Conservation (phyloP, 2,113 vertebrate species). For the Danio rerio region DNA sequence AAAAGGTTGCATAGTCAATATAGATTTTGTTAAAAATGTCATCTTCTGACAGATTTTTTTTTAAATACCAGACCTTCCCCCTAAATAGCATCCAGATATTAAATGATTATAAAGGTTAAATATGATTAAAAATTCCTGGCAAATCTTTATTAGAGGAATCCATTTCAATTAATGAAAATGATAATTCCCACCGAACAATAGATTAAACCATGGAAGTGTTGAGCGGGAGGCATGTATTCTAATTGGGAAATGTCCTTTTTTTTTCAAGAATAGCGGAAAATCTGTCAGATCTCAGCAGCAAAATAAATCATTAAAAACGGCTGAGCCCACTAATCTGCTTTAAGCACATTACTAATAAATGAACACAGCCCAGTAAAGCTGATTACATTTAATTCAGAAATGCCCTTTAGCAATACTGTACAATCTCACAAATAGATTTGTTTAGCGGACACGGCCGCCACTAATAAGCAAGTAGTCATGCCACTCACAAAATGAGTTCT, state of each 20-base stretch:
- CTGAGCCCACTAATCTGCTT: constrained; percentile 71
- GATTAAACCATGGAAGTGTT: constrained; percentile 66
- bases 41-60: background rate
- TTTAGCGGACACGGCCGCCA: constrained; percentile 24
- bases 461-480: constrained; percentile 34
- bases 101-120: background rate
- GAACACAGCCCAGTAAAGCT: constrained; percentile 73
- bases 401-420: constrained; percentile 57
- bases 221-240: constrained; percentile 27
- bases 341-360: constrained; percentile 77
- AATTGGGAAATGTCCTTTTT: constrained; percentile 70
- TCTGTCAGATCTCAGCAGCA: constrained; percentile 54
- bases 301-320: constrained; percentile 56
- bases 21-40: no score
- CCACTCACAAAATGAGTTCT: constrained; percentile 42
- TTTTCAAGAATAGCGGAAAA: constrained; percentile 58
- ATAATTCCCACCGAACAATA: constrained; percentile 47
- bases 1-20: no score
- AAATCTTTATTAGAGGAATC: constrained; percentile 44
- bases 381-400: constrained; percentile 66
- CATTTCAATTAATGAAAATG: constrained; percentile 45
- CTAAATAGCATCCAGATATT: no score
- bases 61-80: no score
- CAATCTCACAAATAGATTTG: constrained; percentile 48
- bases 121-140: constrained; percentile 41